Evolutionary conservation across 2,113 vertebrate species (phyloP), one percentile per base, ranked within the genome.

Genomic region (Solea senegalensis): DNA sequence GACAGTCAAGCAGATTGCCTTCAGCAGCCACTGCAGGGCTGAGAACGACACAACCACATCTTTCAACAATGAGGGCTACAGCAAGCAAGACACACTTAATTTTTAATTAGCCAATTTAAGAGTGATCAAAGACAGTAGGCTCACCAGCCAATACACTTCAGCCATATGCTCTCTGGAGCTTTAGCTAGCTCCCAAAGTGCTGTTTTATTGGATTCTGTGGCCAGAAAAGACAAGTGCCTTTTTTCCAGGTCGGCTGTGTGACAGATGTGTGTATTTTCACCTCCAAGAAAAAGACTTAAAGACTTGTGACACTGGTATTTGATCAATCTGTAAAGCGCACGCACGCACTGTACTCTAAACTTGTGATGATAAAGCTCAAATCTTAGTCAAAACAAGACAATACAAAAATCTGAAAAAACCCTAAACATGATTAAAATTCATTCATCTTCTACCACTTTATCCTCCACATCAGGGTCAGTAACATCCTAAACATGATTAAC

Each of bases 181-280:
- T 43, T 8, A 10, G 39, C 54, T 27, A 0, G 10, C 45, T 49
- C 27, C 34, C 48, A 16, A 21, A 21, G 21, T 21, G 21, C 21
- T 21, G 41, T 21, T 50, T 62, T 55, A 66, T 44, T 65, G 43
- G 9, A 45, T 27, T 45, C n/a, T 55, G 16, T 51, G 61, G 43
- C 12, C 27, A 54, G 14, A 54, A 41, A 52, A 48, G 41, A 13
- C 3, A 2, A 16, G 50, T 39, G 26, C n/a, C 13, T 28, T 43
- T 39, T 1, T 15, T 45, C 16, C 27, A 26, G 49, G 34, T 62
- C 72, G 62, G 49, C 57, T 76, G 60, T 65, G 74, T 26, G 74
- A 51, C 65, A 76, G 58, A 69, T 76, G 62, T 56, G 61, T 41
- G 11, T 28, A 39, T 26, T 69, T 41, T 34, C 39, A 34, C 10